A percentile compares a stretch with the other conserved stretches of the same genome.
These are phyloP conservation scores for Glaucidium brasilianum DNA, from an alignment of 2,113 vertebrate genomes.

Conservation along the genomic window DNA sequence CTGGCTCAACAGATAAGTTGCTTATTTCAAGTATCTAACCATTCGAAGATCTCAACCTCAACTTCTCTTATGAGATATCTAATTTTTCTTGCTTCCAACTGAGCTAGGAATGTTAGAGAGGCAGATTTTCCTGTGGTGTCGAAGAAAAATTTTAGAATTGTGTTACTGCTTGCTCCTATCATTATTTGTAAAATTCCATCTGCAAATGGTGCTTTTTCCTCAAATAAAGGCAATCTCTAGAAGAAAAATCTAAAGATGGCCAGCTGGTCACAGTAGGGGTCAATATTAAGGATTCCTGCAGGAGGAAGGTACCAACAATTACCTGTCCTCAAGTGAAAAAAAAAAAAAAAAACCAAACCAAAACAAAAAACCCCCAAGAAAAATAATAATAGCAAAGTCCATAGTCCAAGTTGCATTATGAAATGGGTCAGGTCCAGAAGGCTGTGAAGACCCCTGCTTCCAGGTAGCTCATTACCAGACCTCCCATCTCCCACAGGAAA, in stretches of 20 bases:
- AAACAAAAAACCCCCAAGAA: not conserved
- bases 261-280: conserved; percentile 15
- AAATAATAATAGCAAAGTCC: not conserved
- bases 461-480: not conserved
- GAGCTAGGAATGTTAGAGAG: not conserved
- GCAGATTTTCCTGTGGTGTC: not conserved
- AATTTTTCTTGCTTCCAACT: conserved; percentile 4
- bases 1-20: not conserved
- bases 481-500: not conserved
- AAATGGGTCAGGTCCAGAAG: not conserved
- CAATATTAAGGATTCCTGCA: not conserved
- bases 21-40: not conserved
- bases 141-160: not conserved
- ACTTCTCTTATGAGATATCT: not conserved
- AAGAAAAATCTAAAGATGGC: not conserved
- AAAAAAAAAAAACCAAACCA: not conserved
- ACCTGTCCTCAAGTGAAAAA: not conserved
- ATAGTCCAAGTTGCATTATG: not conserved
- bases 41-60: not conserved
- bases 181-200: not conserved
- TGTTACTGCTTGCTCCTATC: not conserved
- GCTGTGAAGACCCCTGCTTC: not conserved
- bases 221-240: not conserved
- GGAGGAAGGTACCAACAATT: not conserved
- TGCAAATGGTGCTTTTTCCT: not conserved